Evolutionary conservation across 53 echinoderm and acorn worm species (phyloP), one percentile per base, ranked within the genome.

Genomic region (Luidia sarsii): DNA sequence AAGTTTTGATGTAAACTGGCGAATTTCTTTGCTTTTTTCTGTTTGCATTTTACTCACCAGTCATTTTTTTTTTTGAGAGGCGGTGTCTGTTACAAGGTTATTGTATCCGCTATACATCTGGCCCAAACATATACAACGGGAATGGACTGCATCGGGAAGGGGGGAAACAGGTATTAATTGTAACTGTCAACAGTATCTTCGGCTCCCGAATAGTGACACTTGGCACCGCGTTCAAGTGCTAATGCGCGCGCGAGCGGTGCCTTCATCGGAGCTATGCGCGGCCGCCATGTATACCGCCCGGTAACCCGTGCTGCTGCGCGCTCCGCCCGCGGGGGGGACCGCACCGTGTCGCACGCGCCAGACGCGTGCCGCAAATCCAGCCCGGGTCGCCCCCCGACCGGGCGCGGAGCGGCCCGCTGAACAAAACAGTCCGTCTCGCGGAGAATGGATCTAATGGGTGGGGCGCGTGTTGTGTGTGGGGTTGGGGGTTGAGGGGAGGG

Each of bases 271-370:
- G 59, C 45, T 45, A 56, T 55, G 56, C 19, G 77, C 14, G 39
- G 16, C 65, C n/a, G n/a, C n/a, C n/a, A n/a, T n/a, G n/a, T n/a
- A 22, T 45, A 2, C 23, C 9, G 3, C 19, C 43, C 59, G 43
- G 38, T n/a, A 54, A 43, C 6, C 43, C 52, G n/a, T 38, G 62
- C 33, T n/a, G n/a, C n/a, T n/a, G 41, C 48, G 65, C 3, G 25
- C 3, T 19, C 6, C 32, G 18, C 45, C 24, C 48, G 61, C n/a
- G n/a, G n/a, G n/a, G n/a, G n/a, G n/a, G 31, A 32, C 39, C 30
- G 14, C 11, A 77, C 39, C 60, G 77, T 24, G 60, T 48, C 60
- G 61, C 77, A 77, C 62, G 77, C 77, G 77, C 39, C 61, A 19
- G 16, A 49, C 59, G 55, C 61, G 77, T 45, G 77, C 77, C 77